phyloP scores from a whole-genome alignment of 2,113 vertebrate species.

The Mirounga angustirostris region DNA sequence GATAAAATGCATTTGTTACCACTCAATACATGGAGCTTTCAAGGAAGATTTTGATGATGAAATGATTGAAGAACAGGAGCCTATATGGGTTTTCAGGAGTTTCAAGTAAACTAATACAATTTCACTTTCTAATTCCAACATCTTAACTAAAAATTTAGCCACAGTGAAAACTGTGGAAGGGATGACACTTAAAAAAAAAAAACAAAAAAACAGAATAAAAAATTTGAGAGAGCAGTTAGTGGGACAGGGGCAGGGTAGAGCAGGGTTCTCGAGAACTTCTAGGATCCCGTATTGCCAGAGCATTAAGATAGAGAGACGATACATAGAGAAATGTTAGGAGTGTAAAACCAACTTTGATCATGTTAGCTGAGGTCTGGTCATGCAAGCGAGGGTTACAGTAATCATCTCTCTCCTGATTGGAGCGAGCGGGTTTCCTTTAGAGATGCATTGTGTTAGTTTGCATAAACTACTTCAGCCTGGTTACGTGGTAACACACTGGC shows the following conservation, averaged over 20 bases:
- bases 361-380: background rate
- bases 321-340: background rate
- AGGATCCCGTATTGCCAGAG: background rate
- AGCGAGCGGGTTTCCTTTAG: constrained; percentile 52
- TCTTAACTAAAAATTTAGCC: constrained; percentile 7
- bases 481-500: constrained; percentile 71
- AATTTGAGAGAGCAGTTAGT: background rate
- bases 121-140: background rate
- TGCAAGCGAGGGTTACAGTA: background rate
- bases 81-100: background rate
- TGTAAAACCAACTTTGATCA: background rate
- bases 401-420: constrained; percentile 35
- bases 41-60: background rate
- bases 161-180: background rate
- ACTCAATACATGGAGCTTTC: background rate
- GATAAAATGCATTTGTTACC: background rate
- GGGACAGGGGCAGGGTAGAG: background rate
- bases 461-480: constrained; percentile 70
- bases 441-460: constrained; percentile 68
- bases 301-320: background rate
- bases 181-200: background rate
- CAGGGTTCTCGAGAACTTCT: background rate
- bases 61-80: background rate
- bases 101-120: background rate
- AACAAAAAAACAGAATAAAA: background rate